phyloP scores from a whole-genome alignment of 2,888 invertebrate species.

The Stictocephala bisonia region DNA sequence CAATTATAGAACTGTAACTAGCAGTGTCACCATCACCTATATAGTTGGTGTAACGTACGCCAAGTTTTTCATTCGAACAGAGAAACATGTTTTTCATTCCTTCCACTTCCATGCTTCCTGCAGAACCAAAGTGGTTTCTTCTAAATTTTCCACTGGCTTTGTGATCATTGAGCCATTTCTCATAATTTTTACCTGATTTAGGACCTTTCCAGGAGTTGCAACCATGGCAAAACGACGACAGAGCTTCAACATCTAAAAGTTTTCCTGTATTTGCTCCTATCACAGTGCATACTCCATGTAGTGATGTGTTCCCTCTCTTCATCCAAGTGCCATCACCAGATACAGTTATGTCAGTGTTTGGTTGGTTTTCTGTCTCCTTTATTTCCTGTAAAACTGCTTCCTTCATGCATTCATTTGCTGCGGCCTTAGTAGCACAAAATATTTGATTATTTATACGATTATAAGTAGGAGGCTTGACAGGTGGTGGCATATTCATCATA shows the following conservation, averaged over 20 bases:
- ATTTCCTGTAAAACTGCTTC: conserved; percentile 5
- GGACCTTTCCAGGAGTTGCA: conserved; percentile 7
- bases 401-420: neutral
- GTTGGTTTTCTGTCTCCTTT: neutral
- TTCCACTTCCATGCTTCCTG: conserved; percentile 47
- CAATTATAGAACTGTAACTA: neutral
- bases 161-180: neutral
- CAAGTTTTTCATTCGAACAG: conserved; percentile 42
- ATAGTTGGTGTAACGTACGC: conserved; percentile 43
- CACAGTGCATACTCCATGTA: neutral
- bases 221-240: conserved; percentile 20
- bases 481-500: conserved; percentile 17
- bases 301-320: neutral
- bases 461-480: neutral
- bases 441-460: neutral
- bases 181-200: conserved; percentile 9
- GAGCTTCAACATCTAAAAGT: neutral
- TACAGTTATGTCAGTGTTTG: conserved; percentile 17
- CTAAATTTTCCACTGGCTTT: neutral
- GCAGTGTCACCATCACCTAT: conserved; percentile 44
- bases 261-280: conserved; percentile 20
- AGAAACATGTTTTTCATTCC: conserved; percentile 48
- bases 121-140: neutral
- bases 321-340: conserved; percentile 11
- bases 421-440: neutral